phyloP scores from a whole-genome alignment of 2,113 vertebrate species.

The Euleptes europaea region DNA sequence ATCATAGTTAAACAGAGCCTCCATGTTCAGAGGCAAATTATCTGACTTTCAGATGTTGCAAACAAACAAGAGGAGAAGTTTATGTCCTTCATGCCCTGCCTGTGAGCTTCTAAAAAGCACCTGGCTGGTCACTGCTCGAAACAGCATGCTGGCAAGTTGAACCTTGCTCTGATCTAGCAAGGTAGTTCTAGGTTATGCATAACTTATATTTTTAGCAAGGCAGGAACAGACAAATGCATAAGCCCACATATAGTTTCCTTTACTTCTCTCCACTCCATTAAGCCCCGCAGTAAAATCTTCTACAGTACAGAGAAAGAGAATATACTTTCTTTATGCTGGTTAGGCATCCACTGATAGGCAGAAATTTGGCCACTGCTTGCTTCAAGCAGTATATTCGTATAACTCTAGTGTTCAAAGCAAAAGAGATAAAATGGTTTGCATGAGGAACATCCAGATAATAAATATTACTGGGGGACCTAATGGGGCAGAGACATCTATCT shows the following conservation, averaged over 20 bases:
- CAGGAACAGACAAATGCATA: background rate
- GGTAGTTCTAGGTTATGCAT: background rate
- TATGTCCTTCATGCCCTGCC: background rate
- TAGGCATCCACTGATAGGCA: background rate
- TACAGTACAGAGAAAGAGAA: background rate
- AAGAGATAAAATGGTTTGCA: background rate
- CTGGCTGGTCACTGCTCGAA: background rate
- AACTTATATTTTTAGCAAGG: background rate
- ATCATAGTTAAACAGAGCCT: background rate
- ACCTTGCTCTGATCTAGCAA: background rate
- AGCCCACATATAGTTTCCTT: background rate
- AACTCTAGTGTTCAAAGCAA: background rate
- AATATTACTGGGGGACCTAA: background rate
- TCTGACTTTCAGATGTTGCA: background rate
- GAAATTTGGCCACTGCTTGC: background rate
- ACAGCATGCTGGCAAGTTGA: background rate
- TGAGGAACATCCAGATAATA: background rate
- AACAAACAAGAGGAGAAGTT: background rate
- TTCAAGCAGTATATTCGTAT: background rate
- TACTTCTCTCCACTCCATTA: background rate
- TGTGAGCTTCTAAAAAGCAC: background rate
- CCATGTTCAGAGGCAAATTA: background rate
- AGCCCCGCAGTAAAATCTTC: background rate
- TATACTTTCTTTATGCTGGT: background rate
- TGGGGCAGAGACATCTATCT: background rate